These are phyloP conservation scores for Platycercus adscitus DNA, from an alignment of 2,113 vertebrate genomes.

Conservation along the genomic window DNA sequence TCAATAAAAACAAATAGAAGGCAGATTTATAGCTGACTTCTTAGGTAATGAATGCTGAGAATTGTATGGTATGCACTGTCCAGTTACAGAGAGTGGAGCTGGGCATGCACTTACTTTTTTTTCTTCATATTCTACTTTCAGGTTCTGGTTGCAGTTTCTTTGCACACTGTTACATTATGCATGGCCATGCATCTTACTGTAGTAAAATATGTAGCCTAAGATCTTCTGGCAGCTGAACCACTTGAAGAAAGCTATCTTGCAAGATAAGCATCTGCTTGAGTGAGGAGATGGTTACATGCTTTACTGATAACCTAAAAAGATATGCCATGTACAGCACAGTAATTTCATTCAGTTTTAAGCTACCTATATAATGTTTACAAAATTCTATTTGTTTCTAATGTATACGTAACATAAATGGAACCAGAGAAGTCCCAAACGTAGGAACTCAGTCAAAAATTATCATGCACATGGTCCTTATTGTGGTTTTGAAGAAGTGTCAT, in stretches of 20 bases:
- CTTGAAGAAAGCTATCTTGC: not conserved
- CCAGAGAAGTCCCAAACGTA: not conserved
- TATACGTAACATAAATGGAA: not conserved
- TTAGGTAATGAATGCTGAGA: not conserved
- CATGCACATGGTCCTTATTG: not conserved
- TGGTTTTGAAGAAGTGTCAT: not conserved
- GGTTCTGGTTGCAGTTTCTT: not conserved
- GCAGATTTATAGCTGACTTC: not conserved
- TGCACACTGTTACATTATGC: fast-evolving
- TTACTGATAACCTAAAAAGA: not conserved
- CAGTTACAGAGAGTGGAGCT: not conserved
- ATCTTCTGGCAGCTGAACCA: not conserved
- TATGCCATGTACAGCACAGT: fast-evolving
- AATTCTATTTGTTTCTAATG: not conserved
- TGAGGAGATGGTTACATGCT: not conserved
- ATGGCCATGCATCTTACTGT: not conserved
- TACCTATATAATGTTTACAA: not conserved
- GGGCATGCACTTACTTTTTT: not conserved
- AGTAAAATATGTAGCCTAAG: not conserved
- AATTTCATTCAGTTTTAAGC: not conserved
- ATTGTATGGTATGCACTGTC: too few species aligned
- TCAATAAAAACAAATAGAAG: not conserved
- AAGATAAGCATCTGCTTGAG: not conserved
- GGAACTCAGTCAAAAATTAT: not conserved
- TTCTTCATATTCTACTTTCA: not conserved